These are phyloP conservation scores for Crossocerus cetratus DNA, from an alignment of 2,888 invertebrate genomes.

Conservation along the genomic window DNA sequence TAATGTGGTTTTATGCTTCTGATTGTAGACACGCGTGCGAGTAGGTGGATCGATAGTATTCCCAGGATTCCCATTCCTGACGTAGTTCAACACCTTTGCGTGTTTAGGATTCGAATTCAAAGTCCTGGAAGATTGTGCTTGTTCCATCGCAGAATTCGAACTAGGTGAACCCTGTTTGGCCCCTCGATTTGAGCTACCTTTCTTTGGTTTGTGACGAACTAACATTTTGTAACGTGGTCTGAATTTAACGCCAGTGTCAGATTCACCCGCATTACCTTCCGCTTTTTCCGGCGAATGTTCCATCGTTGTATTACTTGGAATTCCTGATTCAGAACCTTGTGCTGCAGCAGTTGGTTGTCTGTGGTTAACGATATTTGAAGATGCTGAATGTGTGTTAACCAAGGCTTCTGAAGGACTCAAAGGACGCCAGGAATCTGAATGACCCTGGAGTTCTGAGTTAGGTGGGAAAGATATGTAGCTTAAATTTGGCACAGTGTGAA, in stretches of 20 bases:
- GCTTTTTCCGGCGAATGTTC: background rate
- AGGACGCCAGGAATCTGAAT: background rate
- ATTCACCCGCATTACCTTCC: background rate
- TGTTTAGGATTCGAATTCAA: background rate
- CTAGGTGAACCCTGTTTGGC: background rate
- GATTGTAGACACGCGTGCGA: background rate
- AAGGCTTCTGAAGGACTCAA: background rate
- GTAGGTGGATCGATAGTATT: background rate
- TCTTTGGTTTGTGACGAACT: conserved; percentile 32
- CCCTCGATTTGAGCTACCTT: background rate
- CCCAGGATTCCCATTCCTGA: background rate
- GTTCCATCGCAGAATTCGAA: background rate
- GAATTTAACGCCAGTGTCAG: background rate
- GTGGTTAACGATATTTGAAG: too few relatives aligned
- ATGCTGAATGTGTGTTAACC: background rate
- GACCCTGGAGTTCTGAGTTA: background rate
- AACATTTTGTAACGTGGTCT: conserved; percentile 44
- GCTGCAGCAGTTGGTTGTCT: too few relatives aligned
- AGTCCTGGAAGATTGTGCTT: background rate
- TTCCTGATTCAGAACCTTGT: too few relatives aligned
- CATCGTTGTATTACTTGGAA: background rate
- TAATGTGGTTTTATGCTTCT: background rate
- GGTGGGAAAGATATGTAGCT: background rate
- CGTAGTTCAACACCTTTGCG: background rate
- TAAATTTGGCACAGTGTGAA: conserved; percentile 34